Base-by-base conservation (phyloP, 2,113 vertebrate genomes). In the Pycnonotus jocosus region DNA sequence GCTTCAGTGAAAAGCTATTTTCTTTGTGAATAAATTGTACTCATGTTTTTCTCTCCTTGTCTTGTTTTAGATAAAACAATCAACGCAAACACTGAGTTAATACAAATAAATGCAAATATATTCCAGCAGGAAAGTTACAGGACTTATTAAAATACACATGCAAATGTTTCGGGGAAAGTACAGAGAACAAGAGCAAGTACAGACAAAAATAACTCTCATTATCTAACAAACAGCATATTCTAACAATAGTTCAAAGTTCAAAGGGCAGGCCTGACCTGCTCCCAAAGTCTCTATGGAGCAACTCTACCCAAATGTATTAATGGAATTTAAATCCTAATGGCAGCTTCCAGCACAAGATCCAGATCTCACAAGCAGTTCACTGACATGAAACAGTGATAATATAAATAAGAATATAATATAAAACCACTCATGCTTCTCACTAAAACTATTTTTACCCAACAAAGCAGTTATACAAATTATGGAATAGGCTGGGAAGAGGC, bases 21-120 rank as follows among this genome's bases (percentile, higher is more conserved):
- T 84, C 51, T 73, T 94, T 93, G 35, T 94, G 78, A 93, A 60
- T 88, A 95, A 94, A 92, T 94, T 93, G 76, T 70, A 71, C 25
- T 65, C 35, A 9, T 95, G 81, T 93, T 96, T 86, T 60, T 81
- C 42, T 90, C 82, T 53, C 71, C 86, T 92, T 62, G 76, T 60
- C 88, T 93, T 90, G 60, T 74, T 96, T 95, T 86, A 89, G 95
- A 95, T 95, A 77, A 86, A 97, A 81, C 57, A 78, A 83, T 84
- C 79, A 93, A 20, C 83, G 92, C 90, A 96, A 97, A 93, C 84
- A 85, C 21, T 69, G 61, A 96, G 54, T 89, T 97, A 96, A 96
- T 87, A 95, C 53, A 97, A 97, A 96, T 86, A 85, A 94, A 97
- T 95, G 83, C 42, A 97, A 97, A 95, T 96, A 73, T 92, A 77